phyloP scores from a whole-genome alignment of 2,888 invertebrate genomes.

The Allolobophora icterica region DNA sequence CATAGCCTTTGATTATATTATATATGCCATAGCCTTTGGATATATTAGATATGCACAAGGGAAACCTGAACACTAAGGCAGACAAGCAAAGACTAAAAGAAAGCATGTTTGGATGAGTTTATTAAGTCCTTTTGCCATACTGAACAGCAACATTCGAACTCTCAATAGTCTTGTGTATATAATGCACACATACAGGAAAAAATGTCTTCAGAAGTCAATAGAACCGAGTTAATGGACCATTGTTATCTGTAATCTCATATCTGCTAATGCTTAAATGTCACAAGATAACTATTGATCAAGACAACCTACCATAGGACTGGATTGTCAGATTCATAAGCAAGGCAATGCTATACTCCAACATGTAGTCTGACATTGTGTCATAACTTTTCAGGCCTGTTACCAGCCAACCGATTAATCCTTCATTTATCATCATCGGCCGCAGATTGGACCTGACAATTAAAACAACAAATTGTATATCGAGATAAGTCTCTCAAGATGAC shows the following conservation, averaged over 20 bases:
- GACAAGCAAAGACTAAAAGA: too few relatives aligned
- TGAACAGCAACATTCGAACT: background rate
- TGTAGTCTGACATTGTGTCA: slow-evolving; percentile 69
- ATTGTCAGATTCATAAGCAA: slow-evolving; percentile 76
- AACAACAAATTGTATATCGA: background rate
- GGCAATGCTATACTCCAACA: slow-evolving; percentile 74
- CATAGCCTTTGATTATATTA: too few relatives aligned
- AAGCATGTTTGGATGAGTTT: background rate
- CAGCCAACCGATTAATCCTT: slow-evolving; percentile 73
- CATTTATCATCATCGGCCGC: slow-evolving; percentile 72
- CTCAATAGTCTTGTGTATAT: too few relatives aligned
- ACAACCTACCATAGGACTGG: slow-evolving; percentile 67
- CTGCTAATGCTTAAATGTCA: background rate
- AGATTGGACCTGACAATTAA: slow-evolving; percentile 51
- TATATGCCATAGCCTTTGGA: too few relatives aligned
- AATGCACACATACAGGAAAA: too few relatives aligned
- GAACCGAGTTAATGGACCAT: too few relatives aligned
- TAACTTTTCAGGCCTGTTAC: slow-evolving; percentile 69
- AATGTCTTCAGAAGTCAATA: too few relatives aligned
- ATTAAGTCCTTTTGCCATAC: background rate
- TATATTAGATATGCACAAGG: too few relatives aligned
- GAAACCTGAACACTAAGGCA: too few relatives aligned
- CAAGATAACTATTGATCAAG: background rate
- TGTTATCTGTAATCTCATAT: too few relatives aligned
- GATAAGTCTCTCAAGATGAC: too few relatives aligned